Evolutionary conservation across 2,797 vertebrate genomes (phyloP).

Genomic region (Paramormyrops hopkinsi): DNA sequence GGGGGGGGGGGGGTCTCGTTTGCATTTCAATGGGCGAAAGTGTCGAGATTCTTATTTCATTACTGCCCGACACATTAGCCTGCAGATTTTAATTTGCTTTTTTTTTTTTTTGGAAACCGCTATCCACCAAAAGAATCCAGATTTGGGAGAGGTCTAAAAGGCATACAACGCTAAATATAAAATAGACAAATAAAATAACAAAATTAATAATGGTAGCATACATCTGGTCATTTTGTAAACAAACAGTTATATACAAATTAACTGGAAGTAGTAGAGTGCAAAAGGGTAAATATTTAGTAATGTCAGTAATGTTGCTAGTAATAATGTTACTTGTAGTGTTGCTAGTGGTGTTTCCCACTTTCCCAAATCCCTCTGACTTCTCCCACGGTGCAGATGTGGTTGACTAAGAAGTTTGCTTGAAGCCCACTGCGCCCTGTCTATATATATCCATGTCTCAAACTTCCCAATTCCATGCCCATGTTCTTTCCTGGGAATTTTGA

Average conservation of each 20-base stretch:
- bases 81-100: conserved; percentile 88
- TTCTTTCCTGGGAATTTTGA: background rate
- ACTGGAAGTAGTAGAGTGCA: background rate
- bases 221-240: background rate
- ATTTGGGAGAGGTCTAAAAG: conserved; percentile 38
- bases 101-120: conserved; percentile 44
- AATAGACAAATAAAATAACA: background rate
- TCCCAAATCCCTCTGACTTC: background rate
- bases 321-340: background rate
- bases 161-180: conserved; percentile 30
- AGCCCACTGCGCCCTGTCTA: background rate
- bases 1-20: conserved; percentile 77
- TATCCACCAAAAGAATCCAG: conserved; percentile 65
- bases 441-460: background rate
- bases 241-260: background rate
- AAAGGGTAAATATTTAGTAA: background rate
- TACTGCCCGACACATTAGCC: conserved; percentile 85
- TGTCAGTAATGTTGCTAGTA: background rate
- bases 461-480: background rate
- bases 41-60: conserved; percentile 95
- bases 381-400: background rate
- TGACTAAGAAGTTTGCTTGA: background rate
- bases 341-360: background rate
- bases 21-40: conserved; percentile 87
- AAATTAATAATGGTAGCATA: background rate